phyloP scores from a whole-genome alignment of 2,113 vertebrate genomes.

The Tor tambroides region DNA sequence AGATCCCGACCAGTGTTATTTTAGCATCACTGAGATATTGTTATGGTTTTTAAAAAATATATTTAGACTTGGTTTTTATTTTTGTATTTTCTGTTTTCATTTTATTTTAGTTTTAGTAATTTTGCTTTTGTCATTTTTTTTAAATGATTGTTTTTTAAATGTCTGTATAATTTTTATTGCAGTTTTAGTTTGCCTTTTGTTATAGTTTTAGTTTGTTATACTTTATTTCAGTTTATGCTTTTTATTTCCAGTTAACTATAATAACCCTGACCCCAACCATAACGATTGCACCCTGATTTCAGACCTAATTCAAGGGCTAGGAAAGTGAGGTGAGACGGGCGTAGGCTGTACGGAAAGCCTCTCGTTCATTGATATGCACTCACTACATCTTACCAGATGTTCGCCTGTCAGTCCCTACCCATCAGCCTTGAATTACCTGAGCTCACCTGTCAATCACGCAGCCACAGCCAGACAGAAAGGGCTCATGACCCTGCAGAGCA shows the following conservation, averaged over 20 bases:
- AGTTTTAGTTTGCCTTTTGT: no score
- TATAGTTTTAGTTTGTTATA: no score
- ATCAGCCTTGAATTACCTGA: slow-evolving; percentile 61
- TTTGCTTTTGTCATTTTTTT: no score
- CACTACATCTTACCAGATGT: slow-evolving; percentile 69
- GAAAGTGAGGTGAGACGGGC: background rate
- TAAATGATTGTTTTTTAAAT: no score
- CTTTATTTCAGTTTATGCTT: no score
- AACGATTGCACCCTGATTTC: background rate
- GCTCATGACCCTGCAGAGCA: background rate
- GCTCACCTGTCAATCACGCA: slow-evolving; percentile 55
- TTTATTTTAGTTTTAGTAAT: no score
- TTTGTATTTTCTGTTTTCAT: no score
- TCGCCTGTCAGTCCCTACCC: slow-evolving; percentile 68
- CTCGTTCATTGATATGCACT: slow-evolving; percentile 61
- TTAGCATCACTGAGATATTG: no score
- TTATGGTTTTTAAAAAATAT: no score
- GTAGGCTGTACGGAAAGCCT: slow-evolving; percentile 46
- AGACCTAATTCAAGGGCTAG: background rate
- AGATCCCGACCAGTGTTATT: no score
- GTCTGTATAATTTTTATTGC: no score
- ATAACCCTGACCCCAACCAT: background rate
- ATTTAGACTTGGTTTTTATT: no score
- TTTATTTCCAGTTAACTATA: background rate
- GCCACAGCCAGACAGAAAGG: background rate